Conservation (phyloP, 2,888 invertebrate species). For the Ochropleura leucogaster region DNA sequence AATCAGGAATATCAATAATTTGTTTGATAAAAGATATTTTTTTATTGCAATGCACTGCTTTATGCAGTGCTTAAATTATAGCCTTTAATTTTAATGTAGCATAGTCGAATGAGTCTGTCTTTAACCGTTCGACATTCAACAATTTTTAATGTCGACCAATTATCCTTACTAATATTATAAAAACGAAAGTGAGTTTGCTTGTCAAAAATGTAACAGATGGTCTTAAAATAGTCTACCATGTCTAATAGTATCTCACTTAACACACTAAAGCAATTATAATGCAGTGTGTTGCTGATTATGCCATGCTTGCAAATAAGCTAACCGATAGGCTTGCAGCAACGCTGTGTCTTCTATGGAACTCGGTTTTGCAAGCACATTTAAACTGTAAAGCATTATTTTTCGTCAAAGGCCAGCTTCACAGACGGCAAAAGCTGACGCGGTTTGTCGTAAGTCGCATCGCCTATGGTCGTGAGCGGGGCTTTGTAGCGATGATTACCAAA, state of each 20-base stretch:
- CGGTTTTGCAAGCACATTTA: background rate
- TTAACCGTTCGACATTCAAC: background rate
- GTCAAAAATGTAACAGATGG: too few species aligned
- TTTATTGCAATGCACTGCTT: background rate
- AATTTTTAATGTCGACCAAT: background rate
- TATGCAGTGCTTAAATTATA: background rate
- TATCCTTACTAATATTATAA: too few species aligned
- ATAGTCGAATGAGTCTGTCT: background rate
- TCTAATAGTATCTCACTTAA: too few species aligned
- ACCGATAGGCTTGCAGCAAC: background rate
- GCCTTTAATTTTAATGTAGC: background rate
- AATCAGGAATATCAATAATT: conserved; percentile 14
- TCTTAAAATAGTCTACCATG: too few species aligned
- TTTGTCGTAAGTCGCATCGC: background rate
- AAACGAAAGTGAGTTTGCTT: too few species aligned
- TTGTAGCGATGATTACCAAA: conserved; percentile 4
- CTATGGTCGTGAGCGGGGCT: background rate
- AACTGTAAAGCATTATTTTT: background rate
- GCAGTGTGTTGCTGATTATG: background rate
- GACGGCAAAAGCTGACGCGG: background rate
- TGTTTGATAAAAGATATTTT: background rate
- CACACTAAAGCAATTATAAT: background rate
- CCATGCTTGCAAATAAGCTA: background rate
- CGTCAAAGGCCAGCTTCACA: background rate
- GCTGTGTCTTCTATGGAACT: background rate